A percentile compares a stretch with the other conserved stretches of the same genome.
Evolutionary conservation across 2,888 invertebrate genomes (phyloP).

Genomic region (Drosophila aldrichi): DNA sequence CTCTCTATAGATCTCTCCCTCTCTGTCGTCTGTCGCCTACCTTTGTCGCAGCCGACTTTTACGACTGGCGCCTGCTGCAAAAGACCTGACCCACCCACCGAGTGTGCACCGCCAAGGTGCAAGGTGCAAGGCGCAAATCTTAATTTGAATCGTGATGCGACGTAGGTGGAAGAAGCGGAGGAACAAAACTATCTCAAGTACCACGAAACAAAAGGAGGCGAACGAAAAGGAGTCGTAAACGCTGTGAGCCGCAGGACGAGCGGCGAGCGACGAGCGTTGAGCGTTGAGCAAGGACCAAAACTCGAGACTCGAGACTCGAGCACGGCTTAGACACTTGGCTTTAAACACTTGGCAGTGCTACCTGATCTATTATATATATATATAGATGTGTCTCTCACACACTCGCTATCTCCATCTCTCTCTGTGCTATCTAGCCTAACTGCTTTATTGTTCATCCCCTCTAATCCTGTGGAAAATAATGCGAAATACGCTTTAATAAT

Average conservation of each 20-base stretch:
- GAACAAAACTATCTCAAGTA: slow-evolving; percentile 46
- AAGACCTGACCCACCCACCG: slow-evolving; percentile 74
- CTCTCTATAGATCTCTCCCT: not conserved
- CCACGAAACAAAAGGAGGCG: slow-evolving; percentile 45
- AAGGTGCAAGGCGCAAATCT: slow-evolving; percentile 70
- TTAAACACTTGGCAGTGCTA: slow-evolving; percentile 63
- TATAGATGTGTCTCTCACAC: not conserved
- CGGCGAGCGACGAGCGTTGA: too few relatives aligned
- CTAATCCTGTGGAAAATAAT: slow-evolving; percentile 81
- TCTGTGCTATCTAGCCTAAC: slow-evolving; percentile 41
- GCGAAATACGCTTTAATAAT: slow-evolving; percentile 81
- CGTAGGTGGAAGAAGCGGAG: too few relatives aligned
- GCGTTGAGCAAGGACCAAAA: slow-evolving; percentile 20
- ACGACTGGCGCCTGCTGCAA: slow-evolving; percentile 75
- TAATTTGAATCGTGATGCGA: slow-evolving; percentile 66
- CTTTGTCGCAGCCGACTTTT: slow-evolving; percentile 66
- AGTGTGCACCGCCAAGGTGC: slow-evolving; percentile 37
- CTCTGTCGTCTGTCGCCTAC: slow-evolving; percentile 9
- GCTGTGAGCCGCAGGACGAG: slow-evolving; percentile 29
- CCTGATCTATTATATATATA: slow-evolving; percentile 34
- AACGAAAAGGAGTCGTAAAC: slow-evolving; percentile 58
- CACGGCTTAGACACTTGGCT: slow-evolving; percentile 77
- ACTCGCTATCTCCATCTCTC: not conserved
- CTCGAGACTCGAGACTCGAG: slow-evolving; percentile 27
- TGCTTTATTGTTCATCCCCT: slow-evolving; percentile 74